Evolutionary conservation across 2,113 vertebrate genomes (phyloP), one percentile per base, ranked within the genome.

Genomic region (Brachypodius melanocephalos): DNA sequence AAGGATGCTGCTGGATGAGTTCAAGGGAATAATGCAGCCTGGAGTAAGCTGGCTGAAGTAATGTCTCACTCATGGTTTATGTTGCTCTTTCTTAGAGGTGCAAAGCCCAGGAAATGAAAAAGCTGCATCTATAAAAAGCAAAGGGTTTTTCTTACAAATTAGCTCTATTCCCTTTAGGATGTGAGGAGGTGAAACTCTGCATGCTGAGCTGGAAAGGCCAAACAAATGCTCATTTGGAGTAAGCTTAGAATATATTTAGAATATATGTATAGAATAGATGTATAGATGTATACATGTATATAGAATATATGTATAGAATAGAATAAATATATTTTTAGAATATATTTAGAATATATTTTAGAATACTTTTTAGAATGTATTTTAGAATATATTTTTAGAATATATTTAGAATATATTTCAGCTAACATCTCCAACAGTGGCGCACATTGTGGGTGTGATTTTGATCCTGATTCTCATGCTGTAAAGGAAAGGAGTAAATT

Each of bases 31-130:
- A 38, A 67, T 21, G n/a, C 45, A 59, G 85, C 25, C 42, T 43
- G 82, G 18, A 69, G 49, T n/a, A 34, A 17, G 19, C 3, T 81
- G 65, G 55, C 34, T 51, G 90, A 83, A 74, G 54, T 26, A 32
- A 89, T 12, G 29, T 82, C 87, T 79, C 49, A 19, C 43, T 77
- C 46, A 12, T 28, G 26, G 69, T 15, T 95, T 65, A 14, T 48
- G 26, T 43, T 87, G 84, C 57, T 72, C 20, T n/a, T 68, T 55
- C 77, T 66, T 40, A 20, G 75, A 80, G 49, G 22, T 83, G 67
- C 78, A 95, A 91, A 94, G 74, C 49, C 46, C 78, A 73, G 74
- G 67, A 96, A 95, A 92, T 95, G 61, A 82, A 97, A 95, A 76
- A 46, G 19, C 51, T 91, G 22, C 20, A 28, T 52, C 58, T 54